Evolutionary conservation across 2,113 vertebrate species (phyloP).

Genomic region (Apteryx owenii): DNA sequence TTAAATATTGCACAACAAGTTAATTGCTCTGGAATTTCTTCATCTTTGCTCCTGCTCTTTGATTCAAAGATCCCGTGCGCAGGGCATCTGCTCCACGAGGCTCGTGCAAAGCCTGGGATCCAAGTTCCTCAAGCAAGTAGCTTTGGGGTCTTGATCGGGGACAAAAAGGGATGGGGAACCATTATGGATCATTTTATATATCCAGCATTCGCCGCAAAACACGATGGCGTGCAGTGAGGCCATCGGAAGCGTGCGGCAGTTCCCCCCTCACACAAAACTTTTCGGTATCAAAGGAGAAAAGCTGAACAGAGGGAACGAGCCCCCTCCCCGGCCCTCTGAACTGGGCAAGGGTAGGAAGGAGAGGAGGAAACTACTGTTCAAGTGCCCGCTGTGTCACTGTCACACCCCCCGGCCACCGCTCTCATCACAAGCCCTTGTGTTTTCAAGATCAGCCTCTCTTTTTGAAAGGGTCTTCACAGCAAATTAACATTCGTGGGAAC

Average conservation of each 20-base stretch:
- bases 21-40: conserved; percentile 70
- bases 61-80: not conserved
- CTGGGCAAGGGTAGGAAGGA: not conserved
- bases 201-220: not conserved
- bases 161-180: not conserved
- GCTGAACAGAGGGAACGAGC: not conserved
- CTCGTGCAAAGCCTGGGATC: not conserved
- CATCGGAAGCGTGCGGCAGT: rapidly evolving
- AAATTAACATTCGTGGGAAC: not conserved
- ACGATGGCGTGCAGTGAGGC: not conserved
- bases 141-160: not conserved
- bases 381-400: not conserved
- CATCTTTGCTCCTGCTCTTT: conserved; percentile 55
- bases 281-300: not conserved
- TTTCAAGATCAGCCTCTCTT: not conserved
- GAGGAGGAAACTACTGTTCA: not conserved
- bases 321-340: not conserved
- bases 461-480: not conserved
- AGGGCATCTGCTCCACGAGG: not conserved
- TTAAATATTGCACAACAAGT: conserved; percentile 71
- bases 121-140: not conserved
- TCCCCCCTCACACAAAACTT: not conserved
- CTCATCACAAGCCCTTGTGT: not conserved
- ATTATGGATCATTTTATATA: not conserved
- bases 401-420: not conserved